Evolutionary conservation across 2,113 vertebrate genomes (phyloP).

Genomic region (Tympanuchus pallidicinctus): DNA sequence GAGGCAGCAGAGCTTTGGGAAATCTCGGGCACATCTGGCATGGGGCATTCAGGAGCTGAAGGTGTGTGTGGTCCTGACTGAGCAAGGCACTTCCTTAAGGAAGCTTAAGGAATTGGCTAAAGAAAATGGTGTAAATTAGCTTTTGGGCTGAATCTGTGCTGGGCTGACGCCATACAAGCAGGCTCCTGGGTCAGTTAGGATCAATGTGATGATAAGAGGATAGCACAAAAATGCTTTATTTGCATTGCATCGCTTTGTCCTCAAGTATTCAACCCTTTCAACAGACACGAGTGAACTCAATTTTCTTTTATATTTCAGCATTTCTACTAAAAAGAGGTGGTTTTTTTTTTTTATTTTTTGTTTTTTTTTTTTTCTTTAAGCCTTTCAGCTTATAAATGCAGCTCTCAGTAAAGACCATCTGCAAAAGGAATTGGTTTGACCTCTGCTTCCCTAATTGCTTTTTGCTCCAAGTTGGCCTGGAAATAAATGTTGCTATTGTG

Average conservation of each 20-base stretch:
- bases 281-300: background rate
- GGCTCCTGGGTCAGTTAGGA: background rate
- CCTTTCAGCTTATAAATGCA: constrained; percentile 10
- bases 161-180: background rate
- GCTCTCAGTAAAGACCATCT: background rate
- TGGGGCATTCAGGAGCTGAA: background rate
- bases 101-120: background rate
- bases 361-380: background rate
- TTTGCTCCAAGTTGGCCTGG: constrained; percentile 30
- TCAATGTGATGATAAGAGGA: rapidly evolving
- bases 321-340: background rate
- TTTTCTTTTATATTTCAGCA: constrained; percentile 19
- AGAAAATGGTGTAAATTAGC: background rate
- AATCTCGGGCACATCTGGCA: background rate
- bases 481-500: constrained; percentile 43
- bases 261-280: background rate
- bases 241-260: background rate
- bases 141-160: background rate
- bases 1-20: constrained; percentile 11
- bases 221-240: background rate
- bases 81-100: background rate
- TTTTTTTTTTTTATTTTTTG: no score
- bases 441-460: constrained; percentile 64
- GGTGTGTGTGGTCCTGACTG: background rate
- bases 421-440: constrained; percentile 48